phyloP scores from a whole-genome alignment of 2,113 vertebrate species.

The Vimba vimba region DNA sequence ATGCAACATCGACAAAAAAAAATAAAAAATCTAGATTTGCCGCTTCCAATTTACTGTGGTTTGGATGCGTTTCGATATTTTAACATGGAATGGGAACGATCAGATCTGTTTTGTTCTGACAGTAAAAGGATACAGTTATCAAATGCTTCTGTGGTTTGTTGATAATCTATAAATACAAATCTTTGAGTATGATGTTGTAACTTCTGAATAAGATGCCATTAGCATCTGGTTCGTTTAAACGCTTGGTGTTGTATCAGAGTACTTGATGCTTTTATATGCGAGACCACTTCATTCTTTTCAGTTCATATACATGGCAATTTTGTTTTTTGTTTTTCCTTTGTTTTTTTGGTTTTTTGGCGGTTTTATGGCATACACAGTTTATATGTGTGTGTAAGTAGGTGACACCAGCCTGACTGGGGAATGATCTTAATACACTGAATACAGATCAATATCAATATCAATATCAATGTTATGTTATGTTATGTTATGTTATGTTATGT shows the following conservation, averaged over 20 bases:
- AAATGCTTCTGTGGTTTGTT: conserved; percentile 8
- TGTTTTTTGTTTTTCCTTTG: not conserved
- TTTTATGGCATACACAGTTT: conserved; percentile 6
- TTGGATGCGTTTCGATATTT: conserved; percentile 3
- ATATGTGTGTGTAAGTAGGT: conserved; percentile 43
- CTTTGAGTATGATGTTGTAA: conserved; percentile 11
- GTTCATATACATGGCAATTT: not conserved
- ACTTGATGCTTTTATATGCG: not conserved
- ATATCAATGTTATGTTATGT: no score
- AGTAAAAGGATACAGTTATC: not conserved
- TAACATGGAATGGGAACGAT: not conserved
- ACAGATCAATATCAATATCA: not conserved
- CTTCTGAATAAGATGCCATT: not conserved
- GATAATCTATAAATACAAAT: conserved; percentile 10
- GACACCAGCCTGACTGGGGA: conserved; percentile 46
- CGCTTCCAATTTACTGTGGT: not conserved
- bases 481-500: not conserved
- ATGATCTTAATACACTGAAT: conserved; percentile 43
- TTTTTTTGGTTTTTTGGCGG: no score
- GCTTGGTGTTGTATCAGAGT: not conserved
- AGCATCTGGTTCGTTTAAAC: not conserved
- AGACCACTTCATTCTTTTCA: not conserved
- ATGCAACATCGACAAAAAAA: conserved; percentile 26
- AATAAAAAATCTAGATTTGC: not conserved
- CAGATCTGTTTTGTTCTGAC: not conserved